A percentile compares a stretch with the other conserved stretches of the same genome.
These are phyloP conservation scores for Echiichthys vipera DNA, from an alignment of 2,797 vertebrate species.

Conservation along the genomic window DNA sequence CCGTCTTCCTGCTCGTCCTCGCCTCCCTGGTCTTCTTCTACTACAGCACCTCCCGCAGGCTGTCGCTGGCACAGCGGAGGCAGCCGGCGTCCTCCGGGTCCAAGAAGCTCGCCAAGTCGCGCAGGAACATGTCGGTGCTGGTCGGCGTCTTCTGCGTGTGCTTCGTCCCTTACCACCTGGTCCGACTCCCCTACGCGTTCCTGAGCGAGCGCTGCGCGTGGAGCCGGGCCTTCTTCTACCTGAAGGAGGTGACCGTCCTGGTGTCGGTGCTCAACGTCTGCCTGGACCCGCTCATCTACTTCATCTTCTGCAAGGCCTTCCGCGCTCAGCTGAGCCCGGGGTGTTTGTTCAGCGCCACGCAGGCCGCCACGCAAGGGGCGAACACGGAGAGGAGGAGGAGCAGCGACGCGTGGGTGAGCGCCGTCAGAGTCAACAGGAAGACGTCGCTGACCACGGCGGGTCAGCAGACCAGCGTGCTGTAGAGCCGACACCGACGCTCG, in stretches of 20 bases:
- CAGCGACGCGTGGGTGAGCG: neutral
- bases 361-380: fast-evolving
- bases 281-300: conserved; percentile 83
- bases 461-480: neutral
- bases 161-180: conserved; percentile 82
- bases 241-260: conserved; percentile 75
- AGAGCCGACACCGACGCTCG: neutral
- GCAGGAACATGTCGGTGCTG: conserved; percentile 79
- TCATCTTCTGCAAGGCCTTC: conserved; percentile 81
- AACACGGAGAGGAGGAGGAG: neutral
- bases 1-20: conserved; percentile 71
- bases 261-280: conserved; percentile 79
- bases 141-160: conserved; percentile 81
- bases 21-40: conserved; percentile 76
- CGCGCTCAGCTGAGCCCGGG: conserved; percentile 52
- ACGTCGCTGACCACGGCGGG: neutral
- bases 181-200: conserved; percentile 76
- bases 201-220: neutral
- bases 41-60: conserved; percentile 53
- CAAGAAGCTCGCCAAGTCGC: conserved; percentile 65
- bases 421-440: conserved; percentile 12
- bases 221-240: conserved; percentile 48
- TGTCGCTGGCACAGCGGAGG: conserved; percentile 44
- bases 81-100: conserved; percentile 23
- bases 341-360: fast-evolving